Evolutionary conservation across 23 tunicate genomes (phyloP).

Genomic region (Corella eumyota): DNA sequence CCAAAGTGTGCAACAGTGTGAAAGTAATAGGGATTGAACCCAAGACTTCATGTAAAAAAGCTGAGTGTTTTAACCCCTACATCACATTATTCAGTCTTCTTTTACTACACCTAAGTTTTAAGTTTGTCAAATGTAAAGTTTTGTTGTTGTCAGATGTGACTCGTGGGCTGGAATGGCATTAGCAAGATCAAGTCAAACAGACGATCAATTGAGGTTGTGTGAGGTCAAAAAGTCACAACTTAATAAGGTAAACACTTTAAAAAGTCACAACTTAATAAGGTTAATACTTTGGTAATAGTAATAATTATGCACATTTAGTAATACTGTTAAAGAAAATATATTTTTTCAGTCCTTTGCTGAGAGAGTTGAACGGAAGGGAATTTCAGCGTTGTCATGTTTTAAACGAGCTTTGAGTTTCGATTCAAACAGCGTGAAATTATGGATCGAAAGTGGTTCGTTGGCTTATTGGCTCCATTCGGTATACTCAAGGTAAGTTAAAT

Average conservation of each 20-base stretch:
- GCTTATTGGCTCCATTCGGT: conserved; percentile 95
- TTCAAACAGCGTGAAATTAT: conserved; percentile 37
- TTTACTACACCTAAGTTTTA: no score
- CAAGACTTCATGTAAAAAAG: no score
- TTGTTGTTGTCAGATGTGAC: conserved; percentile 58
- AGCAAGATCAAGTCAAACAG: conserved; percentile 70
- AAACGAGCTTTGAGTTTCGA: conserved; percentile 67
- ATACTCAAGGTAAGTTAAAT: conserved; percentile 40
- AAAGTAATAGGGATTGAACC: no score
- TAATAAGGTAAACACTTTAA: no score
- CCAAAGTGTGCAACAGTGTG: no score
- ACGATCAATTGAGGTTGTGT: conserved; percentile 66
- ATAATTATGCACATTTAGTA: background rate
- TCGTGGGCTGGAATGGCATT: conserved; percentile 98
- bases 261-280: background rate
- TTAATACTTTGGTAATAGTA: background rate
- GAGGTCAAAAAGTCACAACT: conserved; percentile 54
- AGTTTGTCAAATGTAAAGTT: no score
- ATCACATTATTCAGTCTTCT: no score
- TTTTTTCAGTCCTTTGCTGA: conserved; percentile 26
- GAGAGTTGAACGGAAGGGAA: conserved; percentile 35
- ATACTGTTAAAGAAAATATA: background rate
- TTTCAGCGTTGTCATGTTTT: conserved; percentile 54
- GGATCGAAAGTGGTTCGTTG: conserved; percentile 86
- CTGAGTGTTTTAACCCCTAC: no score